Evolutionary conservation across 2,888 invertebrate genomes (phyloP).

Genomic region (Lucinisca nassula): DNA sequence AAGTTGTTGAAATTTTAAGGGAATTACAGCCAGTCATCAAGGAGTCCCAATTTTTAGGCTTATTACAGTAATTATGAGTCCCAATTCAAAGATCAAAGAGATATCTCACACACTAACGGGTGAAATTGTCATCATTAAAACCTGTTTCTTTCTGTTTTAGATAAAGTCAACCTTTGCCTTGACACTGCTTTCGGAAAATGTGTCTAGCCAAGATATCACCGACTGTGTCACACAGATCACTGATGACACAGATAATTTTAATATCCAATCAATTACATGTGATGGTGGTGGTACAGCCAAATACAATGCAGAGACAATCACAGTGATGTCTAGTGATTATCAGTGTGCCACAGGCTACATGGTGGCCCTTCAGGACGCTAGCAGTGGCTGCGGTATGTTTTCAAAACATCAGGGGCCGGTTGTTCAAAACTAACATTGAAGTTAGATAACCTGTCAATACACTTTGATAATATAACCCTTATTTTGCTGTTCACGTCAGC

Average conservation of each 20-base stretch:
- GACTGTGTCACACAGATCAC: background rate
- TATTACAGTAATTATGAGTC: no score
- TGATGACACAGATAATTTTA: background rate
- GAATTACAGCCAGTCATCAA: no score
- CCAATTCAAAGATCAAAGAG: no score
- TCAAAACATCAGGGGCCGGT: background rate
- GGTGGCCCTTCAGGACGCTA: background rate
- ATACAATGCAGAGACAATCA: background rate
- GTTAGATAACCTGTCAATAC: no score
- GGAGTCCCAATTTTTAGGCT: no score
- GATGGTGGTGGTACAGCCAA: background rate
- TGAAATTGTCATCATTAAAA: no score
- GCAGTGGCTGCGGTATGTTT: background rate
- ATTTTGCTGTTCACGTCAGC: no score
- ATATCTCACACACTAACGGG: no score
- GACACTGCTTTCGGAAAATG: background rate
- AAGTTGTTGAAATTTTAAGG: no score
- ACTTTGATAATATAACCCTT: no score
- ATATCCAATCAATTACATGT: background rate
- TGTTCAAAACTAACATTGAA: no score
- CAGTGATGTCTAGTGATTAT: background rate
- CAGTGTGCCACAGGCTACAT: background rate
- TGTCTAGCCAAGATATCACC: background rate
- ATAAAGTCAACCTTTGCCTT: background rate
- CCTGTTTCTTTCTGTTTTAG: background rate